phyloP scores from a whole-genome alignment of 1,140 invertebrate species.

The Drosophila pallidifrons region DNA sequence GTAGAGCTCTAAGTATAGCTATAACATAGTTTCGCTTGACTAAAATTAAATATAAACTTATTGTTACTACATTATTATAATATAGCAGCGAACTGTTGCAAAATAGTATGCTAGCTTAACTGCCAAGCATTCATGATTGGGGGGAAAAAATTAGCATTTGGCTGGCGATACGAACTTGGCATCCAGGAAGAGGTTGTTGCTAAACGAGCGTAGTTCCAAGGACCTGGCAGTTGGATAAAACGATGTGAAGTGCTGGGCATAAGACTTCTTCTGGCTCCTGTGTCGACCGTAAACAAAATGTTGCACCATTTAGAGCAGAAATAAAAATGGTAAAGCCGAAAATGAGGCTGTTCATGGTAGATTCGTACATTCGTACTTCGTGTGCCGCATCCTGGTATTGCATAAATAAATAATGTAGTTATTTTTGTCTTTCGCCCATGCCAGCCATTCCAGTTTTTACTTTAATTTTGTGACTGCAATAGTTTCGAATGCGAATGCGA shows the following conservation, averaged over 20 bases:
- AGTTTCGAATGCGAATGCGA: conserved; percentile 46
- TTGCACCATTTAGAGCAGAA: conserved; percentile 61
- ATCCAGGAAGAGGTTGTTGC: conserved; percentile 2
- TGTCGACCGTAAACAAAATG: conserved; percentile 65
- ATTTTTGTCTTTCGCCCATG: conserved; percentile 72
- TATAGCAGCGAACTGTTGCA: conserved; percentile 7
- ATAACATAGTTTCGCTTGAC: neutral
- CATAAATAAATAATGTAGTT: conserved; percentile 76
- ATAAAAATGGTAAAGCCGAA: conserved; percentile 52
- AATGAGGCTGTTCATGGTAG: conserved; percentile 17
- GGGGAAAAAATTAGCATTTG: conserved; percentile 64
- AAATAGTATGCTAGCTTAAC: conserved; percentile 22
- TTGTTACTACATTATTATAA: conserved; percentile 7
- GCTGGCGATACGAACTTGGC: conserved; percentile 11
- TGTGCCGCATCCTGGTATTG: conserved; percentile 54
- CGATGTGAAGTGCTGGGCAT: conserved; percentile 1
- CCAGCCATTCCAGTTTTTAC: conserved; percentile 18
- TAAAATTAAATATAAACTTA: neutral
- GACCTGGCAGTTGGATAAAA: neutral
- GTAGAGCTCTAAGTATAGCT: no score
- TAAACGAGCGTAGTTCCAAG: conserved; percentile 5
- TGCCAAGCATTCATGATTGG: conserved; percentile 16
- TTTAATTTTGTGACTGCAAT: conserved; percentile 56
- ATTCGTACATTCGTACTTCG: neutral
- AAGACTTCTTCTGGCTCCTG: conserved; percentile 22